Conservation (phyloP, 2,888 invertebrate genomes). For the Melanostoma scalare region DNA sequence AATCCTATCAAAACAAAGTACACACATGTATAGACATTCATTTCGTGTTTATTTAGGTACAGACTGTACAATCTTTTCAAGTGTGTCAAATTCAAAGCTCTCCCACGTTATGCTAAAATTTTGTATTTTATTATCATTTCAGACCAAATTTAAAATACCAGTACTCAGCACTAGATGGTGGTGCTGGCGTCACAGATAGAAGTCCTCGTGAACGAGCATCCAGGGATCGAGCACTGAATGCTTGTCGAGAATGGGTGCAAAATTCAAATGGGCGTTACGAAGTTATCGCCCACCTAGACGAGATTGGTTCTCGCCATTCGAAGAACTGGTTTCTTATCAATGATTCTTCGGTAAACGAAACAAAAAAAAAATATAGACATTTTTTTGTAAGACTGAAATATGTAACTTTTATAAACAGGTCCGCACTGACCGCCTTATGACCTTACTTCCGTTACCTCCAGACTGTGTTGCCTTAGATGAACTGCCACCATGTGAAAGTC, state of each 20-base stretch:
- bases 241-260: conserved; percentile 84
- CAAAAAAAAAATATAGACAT: not conserved
- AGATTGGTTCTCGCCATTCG: conserved; percentile 91
- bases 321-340: conserved; percentile 96
- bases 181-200: conserved; percentile 85
- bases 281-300: conserved; percentile 89
- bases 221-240: conserved; percentile 86
- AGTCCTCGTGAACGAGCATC: conserved; percentile 86
- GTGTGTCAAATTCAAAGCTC: conserved; percentile 14
- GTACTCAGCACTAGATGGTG: conserved; percentile 86
- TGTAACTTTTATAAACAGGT: conserved; percentile 76
- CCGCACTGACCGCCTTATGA: conserved; percentile 82
- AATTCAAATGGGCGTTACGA: conserved; percentile 88
- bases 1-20: too few relatives aligned
- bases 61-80: not conserved
- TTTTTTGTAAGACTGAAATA: not conserved
- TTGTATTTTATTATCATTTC: conserved; percentile 57
- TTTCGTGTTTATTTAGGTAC: too few relatives aligned
- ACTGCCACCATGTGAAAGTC: conserved; percentile 85
- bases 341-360: conserved; percentile 86
- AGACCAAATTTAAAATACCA: conserved; percentile 83
- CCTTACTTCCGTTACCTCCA: conserved; percentile 81
- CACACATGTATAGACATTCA: too few relatives aligned
- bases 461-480: conserved; percentile 82
- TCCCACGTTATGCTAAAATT: conserved; percentile 40